Evolutionary conservation across 2,113 vertebrate genomes (phyloP).

Genomic region (Columba livia): DNA sequence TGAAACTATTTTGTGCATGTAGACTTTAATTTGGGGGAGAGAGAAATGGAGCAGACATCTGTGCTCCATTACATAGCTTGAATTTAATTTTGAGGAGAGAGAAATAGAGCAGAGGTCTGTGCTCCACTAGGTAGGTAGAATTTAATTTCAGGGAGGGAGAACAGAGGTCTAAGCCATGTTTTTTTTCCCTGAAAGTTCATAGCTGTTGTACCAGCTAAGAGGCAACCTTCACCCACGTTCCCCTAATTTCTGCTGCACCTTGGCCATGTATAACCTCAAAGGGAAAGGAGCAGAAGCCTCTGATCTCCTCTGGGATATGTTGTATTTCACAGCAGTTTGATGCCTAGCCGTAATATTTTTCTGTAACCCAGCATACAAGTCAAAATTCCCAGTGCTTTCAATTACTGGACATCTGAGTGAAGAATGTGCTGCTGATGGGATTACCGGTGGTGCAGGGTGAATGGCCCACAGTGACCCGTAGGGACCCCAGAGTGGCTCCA

Average conservation of each 20-base stretch:
- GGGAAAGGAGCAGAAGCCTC: background rate
- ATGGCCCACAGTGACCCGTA: background rate
- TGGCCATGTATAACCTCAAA: background rate
- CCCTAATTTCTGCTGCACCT: background rate
- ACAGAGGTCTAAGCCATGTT: background rate
- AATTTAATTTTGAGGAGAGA: background rate
- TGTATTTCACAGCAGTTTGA: background rate
- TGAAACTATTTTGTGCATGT: background rate
- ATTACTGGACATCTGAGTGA: background rate
- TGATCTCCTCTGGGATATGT: background rate
- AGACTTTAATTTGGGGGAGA: background rate
- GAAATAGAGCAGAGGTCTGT: background rate
- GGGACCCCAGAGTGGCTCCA: background rate
- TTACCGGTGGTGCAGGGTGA: background rate
- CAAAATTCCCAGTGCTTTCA: slow-evolving; percentile 16
- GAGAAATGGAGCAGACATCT: background rate
- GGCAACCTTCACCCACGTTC: background rate
- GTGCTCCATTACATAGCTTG: background rate
- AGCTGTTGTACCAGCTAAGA: background rate
- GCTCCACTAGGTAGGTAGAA: background rate
- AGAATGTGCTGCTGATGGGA: background rate
- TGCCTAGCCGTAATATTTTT: background rate
- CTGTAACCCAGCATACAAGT: slow-evolving; percentile 6
- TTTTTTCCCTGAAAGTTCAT: background rate
- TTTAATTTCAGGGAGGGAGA: background rate